Evolutionary conservation across 1,140 invertebrate genomes (phyloP).

Genomic region (Drosophila carrolli): DNA sequence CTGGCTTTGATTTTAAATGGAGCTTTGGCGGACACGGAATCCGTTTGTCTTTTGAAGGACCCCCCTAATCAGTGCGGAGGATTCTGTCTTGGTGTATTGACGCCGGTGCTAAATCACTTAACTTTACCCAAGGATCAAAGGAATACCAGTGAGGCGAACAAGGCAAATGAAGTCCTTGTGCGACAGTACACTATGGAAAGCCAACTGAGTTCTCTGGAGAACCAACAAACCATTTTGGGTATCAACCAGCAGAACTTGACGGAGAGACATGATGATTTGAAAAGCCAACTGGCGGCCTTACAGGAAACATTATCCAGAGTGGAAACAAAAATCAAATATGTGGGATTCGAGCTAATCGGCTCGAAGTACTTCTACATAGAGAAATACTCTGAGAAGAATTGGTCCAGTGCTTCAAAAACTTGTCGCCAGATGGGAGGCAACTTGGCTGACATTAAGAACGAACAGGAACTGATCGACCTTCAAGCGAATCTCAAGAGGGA

Average conservation of each 20-base stretch:
- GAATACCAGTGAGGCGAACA: background rate
- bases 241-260: background rate
- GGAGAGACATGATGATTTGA: background rate
- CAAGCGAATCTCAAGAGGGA: background rate
- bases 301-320: background rate
- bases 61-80: background rate
- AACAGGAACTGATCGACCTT: background rate
- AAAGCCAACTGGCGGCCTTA: background rate
- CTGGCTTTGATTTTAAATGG: background rate
- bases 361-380: constrained; percentile 5
- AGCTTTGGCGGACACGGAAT: background rate
- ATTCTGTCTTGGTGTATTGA: background rate
- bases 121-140: background rate
- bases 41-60: background rate
- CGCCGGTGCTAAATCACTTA: background rate
- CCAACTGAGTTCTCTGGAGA: background rate
- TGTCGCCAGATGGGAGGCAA: constrained; percentile 5
- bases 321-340: background rate
- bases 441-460: background rate
- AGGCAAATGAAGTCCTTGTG: constrained; percentile 1
- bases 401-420: background rate
- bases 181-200: background rate
- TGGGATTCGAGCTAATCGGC: constrained; percentile 1
- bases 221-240: background rate
- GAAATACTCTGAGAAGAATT: background rate